Percentiles rank a stretch among this genome's conserved stretches.
These are phyloP conservation scores for Thysanoteuthis rhombus DNA, from an alignment of 2,888 invertebrate genomes.

Conservation along the genomic window DNA sequence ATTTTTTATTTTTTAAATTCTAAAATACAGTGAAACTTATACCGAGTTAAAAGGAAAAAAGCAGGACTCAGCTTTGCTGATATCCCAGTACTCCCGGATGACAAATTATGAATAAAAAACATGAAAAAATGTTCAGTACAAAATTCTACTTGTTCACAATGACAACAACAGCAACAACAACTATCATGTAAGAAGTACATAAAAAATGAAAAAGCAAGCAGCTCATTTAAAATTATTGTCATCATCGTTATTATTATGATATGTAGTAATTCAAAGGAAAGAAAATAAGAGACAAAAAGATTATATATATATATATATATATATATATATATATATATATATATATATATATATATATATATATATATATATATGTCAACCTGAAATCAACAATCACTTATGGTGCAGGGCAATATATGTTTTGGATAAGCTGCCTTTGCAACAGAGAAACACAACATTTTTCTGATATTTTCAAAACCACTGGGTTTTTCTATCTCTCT, in stretches of 20 bases:
- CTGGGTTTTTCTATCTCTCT: not conserved
- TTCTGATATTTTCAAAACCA: not conserved
- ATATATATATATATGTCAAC: not conserved
- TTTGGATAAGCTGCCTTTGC: not conserved
- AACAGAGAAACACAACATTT: not conserved
- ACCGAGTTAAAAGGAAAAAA: not conserved
- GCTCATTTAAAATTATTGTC: conserved; percentile 12
- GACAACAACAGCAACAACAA: conserved; percentile 12
- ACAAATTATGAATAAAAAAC: conserved; percentile 22
- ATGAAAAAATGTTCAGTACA: conserved; percentile 14
- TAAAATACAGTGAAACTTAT: not conserved
- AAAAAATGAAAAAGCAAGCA: not conserved
- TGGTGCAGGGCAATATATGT: not conserved
- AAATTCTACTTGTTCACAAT: conserved; percentile 1
- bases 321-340: not conserved
- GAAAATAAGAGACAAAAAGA: not conserved
- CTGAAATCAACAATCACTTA: conserved; percentile 12
- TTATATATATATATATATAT: not conserved
- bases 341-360: not conserved
- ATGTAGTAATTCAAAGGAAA: not conserved
- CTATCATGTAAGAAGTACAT: conserved; percentile 12
- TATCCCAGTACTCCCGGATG: conserved; percentile 12
- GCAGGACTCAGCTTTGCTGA: not conserved
- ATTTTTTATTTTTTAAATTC: not conserved
- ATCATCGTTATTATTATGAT: conserved; percentile 12